These are phyloP conservation scores for Hycleus cichorii DNA, from an alignment of 1,140 invertebrate species.

Conservation along the genomic window DNA sequence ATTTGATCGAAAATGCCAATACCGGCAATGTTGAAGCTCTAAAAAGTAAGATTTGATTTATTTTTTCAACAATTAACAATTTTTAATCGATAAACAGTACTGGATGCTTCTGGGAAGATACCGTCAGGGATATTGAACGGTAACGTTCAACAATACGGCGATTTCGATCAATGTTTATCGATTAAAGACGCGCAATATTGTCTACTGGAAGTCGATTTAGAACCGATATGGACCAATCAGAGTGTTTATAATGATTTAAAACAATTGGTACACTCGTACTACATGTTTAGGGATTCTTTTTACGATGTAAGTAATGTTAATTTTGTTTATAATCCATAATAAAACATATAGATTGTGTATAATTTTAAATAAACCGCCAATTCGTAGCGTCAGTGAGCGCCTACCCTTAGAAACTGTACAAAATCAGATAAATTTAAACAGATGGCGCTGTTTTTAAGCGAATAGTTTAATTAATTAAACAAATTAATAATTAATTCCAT, in stretches of 20 bases:
- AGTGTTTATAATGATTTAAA: constrained; percentile 6
- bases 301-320: constrained; percentile 24
- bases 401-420: no score
- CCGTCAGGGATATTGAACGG: constrained; percentile 54
- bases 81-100: constrained; percentile 46
- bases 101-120: constrained; percentile 54
- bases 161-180: constrained; percentile 55
- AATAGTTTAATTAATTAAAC: neutral
- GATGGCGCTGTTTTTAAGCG: no score
- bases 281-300: constrained; percentile 24
- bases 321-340: no score
- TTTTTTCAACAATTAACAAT: neutral
- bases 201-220: constrained; percentile 43
- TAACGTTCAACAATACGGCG: constrained; percentile 56
- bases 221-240: constrained; percentile 13
- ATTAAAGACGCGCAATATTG: constrained; percentile 48
- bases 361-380: no score
- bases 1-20: constrained; percentile 4
- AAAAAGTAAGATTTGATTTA: constrained; percentile 20
- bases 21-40: constrained; percentile 14
- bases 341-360: no score
- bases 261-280: constrained; percentile 27
- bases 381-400: no score
- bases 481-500: neutral
- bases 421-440: no score